Evolutionary conservation across 1,140 invertebrate genomes (phyloP).

Genomic region (Trichonephila clavata): DNA sequence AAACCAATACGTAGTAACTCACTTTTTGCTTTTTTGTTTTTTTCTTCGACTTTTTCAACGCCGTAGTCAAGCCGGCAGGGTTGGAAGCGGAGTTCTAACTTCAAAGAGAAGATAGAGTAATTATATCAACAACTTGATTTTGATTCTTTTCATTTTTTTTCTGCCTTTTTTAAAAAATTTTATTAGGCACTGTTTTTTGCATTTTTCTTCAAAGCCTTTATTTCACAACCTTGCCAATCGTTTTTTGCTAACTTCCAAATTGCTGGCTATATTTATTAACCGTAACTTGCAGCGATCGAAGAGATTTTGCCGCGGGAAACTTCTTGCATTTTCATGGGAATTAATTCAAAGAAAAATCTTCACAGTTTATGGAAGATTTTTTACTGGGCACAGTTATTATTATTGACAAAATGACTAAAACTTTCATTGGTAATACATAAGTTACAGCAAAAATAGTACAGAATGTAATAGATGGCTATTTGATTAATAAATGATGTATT

Average conservation of each 20-base stretch:
- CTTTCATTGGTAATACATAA: no score
- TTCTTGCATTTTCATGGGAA: no score
- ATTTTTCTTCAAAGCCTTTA: slow-evolving; percentile 55
- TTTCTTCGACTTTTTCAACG: slow-evolving; percentile 75
- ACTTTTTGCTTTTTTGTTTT: slow-evolving; percentile 76
- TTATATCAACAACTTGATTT: slow-evolving; percentile 77
- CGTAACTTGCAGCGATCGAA: not conserved
- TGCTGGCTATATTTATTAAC: slow-evolving; percentile 23
- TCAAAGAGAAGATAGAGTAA: slow-evolving; percentile 91
- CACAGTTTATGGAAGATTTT: no score
- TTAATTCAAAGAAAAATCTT: no score
- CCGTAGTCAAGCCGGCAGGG: slow-evolving; percentile 76
- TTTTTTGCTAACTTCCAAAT: slow-evolving; percentile 51
- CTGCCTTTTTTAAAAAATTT: slow-evolving; percentile 59
- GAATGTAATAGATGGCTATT: no score
- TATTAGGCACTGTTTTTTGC: slow-evolving; percentile 71
- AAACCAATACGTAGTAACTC: slow-evolving; percentile 68
- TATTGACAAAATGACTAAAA: no score
- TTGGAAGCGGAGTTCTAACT: slow-evolving; percentile 96
- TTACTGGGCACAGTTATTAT: no score
- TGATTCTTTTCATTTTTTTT: slow-evolving; percentile 72
- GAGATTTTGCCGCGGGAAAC: slow-evolving; percentile 43
- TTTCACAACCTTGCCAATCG: slow-evolving; percentile 7
- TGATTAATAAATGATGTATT: no score
- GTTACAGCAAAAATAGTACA: no score